Base-by-base conservation (phyloP, 2,797 vertebrate genomes). In the Hoplostethus mediterraneus region DNA sequence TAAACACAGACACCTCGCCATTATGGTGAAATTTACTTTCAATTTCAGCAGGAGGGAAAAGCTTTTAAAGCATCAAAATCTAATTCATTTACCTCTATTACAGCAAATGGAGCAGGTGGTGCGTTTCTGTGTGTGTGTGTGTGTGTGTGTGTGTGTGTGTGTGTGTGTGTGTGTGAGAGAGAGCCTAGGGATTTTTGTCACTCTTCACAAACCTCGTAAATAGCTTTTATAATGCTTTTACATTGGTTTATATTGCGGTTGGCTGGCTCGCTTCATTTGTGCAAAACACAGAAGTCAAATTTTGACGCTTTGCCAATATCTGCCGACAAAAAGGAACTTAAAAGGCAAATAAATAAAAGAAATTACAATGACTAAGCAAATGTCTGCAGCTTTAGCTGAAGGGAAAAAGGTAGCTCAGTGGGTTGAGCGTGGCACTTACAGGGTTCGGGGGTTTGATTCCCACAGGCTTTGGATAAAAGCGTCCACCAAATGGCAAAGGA, bases 11-110 rank as follows among this genome's bases (percentile, higher is more conserved):
- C 54, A 70, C 68, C 71, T 87, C 80, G 5, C 77, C 77, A 86
- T 80, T 81, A 81, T 73, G 71, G 45, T 8, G 63, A 40, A 75
- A 86, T 90, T 87, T 83, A 89, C 83, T 83, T 73, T 82, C 76
- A 85, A 86, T 71, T 81, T 58, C 17, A 79, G 64, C 40, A 30
- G 4, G 73, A 71, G 75, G 59, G 79, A 88, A 85, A 86, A 76
- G 81, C 83, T 90, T 89, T 91, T 82, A 85, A 87, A 87, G 69
- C 81, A 83, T 79, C 77, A 66, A 67, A 79, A 88, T 82, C 65
- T 60, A 84, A 90, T 88, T 85, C 54, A 89, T 87, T 86, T 82
- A 79, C 63, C 56, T 28, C 57, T 69, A 67, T 84, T 85, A 82
- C 71, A 61, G 79, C 55, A 85, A 84, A 82, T 84, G 78, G 73